Evolutionary conservation across 2,888 invertebrate species (phyloP), one percentile per base, ranked within the genome.

Genomic region (Trilocha varians): DNA sequence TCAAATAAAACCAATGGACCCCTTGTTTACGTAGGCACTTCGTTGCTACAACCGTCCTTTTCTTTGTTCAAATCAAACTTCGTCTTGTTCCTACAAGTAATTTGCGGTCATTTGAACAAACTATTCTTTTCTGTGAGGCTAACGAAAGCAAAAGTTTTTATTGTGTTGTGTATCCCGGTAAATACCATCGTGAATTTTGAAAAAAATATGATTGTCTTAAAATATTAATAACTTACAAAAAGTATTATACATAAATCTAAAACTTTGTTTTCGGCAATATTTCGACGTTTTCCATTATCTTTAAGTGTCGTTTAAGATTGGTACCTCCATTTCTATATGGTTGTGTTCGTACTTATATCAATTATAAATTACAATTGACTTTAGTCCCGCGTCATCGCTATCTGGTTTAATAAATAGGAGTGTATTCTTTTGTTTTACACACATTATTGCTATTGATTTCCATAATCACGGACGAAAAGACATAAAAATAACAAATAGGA

Each of bases 1-100:
- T 67, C 74, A 71, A 78, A 80, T 79, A 79, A 79, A 78, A 72
- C 66, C 70, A 66, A 74, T 71, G 72, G 66, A 55, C 63, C 61
- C 61, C 65, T 72, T 76, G 75, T 79, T 78, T 76, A 70, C 72
- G 70, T 60, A 41, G 46, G 44, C 47, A 67, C 65, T 73, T 70
- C 69, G 71, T 69, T 65, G 62, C 62, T 60, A 57, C 57, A 62
- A 62, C 61, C 62, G 63, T 58, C 65, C 62, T 65, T 66, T 70
- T 63, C 65, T 74, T 70, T 62, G 67, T 68, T 62, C 60, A 62
- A 69, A 66, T 62, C 61, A 57, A 65, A 71, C 59, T 70, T 70
- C 64, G 62, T 66, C 61, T 57, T 63, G 60, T 65, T 67, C 55
- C 57, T 64, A 62, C 47, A 55, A 36, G 38, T 25, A 39, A 34